These are phyloP conservation scores for Garrulus glandarius DNA, from an alignment of 2,797 vertebrate genomes.

Conservation along the genomic window DNA sequence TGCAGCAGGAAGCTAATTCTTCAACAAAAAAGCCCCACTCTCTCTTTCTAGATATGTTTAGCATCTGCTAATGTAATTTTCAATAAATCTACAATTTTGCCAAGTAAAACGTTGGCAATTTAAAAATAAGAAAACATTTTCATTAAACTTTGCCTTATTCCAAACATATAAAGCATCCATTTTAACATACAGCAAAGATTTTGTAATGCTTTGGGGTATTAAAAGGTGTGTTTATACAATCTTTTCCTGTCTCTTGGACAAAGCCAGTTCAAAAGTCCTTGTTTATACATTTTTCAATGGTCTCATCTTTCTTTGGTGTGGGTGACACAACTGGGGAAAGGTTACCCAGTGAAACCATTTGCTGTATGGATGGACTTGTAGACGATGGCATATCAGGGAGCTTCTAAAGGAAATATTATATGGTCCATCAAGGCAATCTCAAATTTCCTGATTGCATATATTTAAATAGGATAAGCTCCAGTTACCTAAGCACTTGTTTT, in stretches of 20 bases:
- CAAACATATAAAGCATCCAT: not conserved
- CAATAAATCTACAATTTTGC: not conserved
- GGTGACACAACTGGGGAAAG: slow-evolving; percentile 56
- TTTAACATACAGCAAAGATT: not conserved
- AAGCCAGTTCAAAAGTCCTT: slow-evolving; percentile 43
- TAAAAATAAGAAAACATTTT: not conserved
- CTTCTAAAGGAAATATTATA: slow-evolving; percentile 81
- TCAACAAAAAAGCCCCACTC: not conserved
- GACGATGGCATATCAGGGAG: slow-evolving; percentile 68
- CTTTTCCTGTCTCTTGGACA: slow-evolving; percentile 2
- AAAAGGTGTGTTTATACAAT: not conserved
- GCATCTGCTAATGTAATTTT: not conserved
- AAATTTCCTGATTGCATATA: slow-evolving; percentile 80
- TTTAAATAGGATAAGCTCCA: slow-evolving; percentile 75
- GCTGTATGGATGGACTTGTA: slow-evolving; percentile 74
- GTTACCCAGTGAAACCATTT: slow-evolving; percentile 65
- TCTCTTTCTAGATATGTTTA: not conserved
- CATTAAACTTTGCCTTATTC: not conserved
- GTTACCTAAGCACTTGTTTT: slow-evolving; percentile 69
- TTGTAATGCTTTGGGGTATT: not conserved
- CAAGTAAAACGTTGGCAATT: not conserved
- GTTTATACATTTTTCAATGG: slow-evolving; percentile 41
- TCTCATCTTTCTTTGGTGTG: slow-evolving; percentile 71
- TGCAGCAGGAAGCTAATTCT: not conserved
- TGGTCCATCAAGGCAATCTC: slow-evolving; percentile 75